A percentile compares a stretch with the other conserved stretches of the same genome.
Evolutionary conservation across 2,888 invertebrate genomes (phyloP).

Genomic region (Caenorhabditis wallacei): DNA sequence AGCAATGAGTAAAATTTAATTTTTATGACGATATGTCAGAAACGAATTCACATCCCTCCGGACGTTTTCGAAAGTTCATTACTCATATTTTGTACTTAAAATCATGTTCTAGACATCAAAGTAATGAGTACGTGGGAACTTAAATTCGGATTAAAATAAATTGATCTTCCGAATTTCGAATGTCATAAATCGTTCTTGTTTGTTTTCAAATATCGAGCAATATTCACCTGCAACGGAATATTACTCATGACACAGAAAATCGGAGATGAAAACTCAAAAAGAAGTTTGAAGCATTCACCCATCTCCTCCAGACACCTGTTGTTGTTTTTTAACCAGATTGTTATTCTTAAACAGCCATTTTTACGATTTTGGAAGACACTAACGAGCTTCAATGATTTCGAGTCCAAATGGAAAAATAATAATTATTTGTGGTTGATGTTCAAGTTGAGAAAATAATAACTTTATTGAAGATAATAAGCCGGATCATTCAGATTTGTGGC

Average conservation of each 20-base stretch:
- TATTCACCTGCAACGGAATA: background rate
- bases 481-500: no score
- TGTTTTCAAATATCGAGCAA: background rate
- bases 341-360: background rate
- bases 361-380: constrained; percentile 6
- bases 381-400: background rate
- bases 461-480: background rate
- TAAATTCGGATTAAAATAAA: no score
- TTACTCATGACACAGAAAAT: background rate
- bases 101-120: background rate
- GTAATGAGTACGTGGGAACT: background rate
- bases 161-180: background rate
- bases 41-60: background rate
- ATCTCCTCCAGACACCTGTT: constrained; percentile 4
- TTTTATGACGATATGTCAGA: background rate
- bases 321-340: constrained; percentile 6
- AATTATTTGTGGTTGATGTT: background rate
- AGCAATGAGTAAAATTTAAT: background rate
- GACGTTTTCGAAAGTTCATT: constrained; percentile 1
- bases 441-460: background rate
- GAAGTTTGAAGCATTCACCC: background rate
- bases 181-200: background rate
- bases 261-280: background rate
- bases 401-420: constrained; percentile 7
- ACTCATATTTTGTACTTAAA: background rate